Evolutionary conservation across 2,797 vertebrate species (phyloP), one percentile per base, ranked within the genome.

Genomic region (Erpetoichthys calabaricus): DNA sequence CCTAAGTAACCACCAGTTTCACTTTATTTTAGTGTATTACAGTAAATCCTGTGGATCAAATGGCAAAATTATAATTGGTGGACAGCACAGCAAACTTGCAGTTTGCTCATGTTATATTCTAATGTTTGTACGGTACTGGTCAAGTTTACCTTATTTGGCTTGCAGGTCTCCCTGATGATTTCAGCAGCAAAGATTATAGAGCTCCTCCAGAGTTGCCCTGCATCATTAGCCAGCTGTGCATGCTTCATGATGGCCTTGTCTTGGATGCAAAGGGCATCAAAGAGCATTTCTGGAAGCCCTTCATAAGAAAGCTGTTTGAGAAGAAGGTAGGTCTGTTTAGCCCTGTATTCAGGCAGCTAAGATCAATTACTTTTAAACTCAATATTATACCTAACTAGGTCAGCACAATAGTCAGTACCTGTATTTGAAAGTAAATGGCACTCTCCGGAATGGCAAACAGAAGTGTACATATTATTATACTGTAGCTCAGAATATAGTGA

Each of bases 201-300:
- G 81, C 80, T 4, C 78, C 79, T 1, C 47, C 79, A 0, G 87
- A 89, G 2, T 83, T 90, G 0, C 75, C 83, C 42, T 97, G 94
- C 73, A 90, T 91, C 75, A 89, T 98, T 56, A 88, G 95, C 69
- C 86, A 87, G 60, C 84, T 98, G 60, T 98, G 94, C 66, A 84
- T 86, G 5, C 77, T 92, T 56, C 89, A 97, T n/a, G 87, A 92
- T 3, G 93, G 92, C 7, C 78, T 94, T 57, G 87, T 92, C 63
- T 80, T 98, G 67, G 94, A 98, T 74, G 94, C 93, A 59, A 98
- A 98, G 70, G 93, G 93, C 3, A 94, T 94, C 67, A 98, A 94
- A 62, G 91, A 96, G 45, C 94, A 98, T 70, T 98, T 95, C 73
- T 98, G 93, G 93, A 98, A 98, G 63, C 93, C 94, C 0, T 94